Conservation (phyloP, 2,888 invertebrate species). For the Thera obeliscata region DNA sequence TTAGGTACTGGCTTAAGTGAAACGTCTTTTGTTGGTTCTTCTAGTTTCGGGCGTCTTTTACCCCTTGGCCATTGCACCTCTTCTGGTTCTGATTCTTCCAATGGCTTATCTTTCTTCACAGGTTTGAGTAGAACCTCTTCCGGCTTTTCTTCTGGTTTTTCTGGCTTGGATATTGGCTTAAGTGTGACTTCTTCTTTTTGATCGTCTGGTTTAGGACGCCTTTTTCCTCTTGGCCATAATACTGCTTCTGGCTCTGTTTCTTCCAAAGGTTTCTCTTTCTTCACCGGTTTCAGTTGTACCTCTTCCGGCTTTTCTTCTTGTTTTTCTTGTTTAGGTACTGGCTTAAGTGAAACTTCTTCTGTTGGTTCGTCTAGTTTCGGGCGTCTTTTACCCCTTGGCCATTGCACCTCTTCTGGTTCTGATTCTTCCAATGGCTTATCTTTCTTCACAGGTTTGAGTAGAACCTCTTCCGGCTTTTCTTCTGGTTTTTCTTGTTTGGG, state of each 20-base stretch:
- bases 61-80: slow-evolving; percentile 64
- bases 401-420: slow-evolving; percentile 61
- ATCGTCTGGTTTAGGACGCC: slow-evolving; percentile 28
- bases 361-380: slow-evolving; percentile 50
- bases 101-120: slow-evolving; percentile 43
- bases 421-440: slow-evolving; percentile 68
- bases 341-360: slow-evolving; percentile 65
- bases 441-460: neutral
- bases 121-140: slow-evolving; percentile 39
- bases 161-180: slow-evolving; percentile 64
- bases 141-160: slow-evolving; percentile 49
- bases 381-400: slow-evolving; percentile 54
- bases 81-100: slow-evolving; percentile 62
- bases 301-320: slow-evolving; percentile 65
- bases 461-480: slow-evolving; percentile 39
- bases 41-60: slow-evolving; percentile 61
- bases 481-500: slow-evolving; percentile 49
- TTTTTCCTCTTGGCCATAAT: slow-evolving; percentile 27
- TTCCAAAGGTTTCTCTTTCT: slow-evolving; percentile 51
- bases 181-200: slow-evolving; percentile 25
- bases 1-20: slow-evolving; percentile 63
- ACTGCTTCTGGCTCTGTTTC: slow-evolving; percentile 51
- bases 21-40: slow-evolving; percentile 64
- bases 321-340: slow-evolving; percentile 57
- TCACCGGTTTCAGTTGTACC: slow-evolving; percentile 30